Percentiles rank a stretch among this genome's conserved stretches.
phyloP scores from a whole-genome alignment of 2,888 invertebrate species.

The Polyommatus iphigenia region DNA sequence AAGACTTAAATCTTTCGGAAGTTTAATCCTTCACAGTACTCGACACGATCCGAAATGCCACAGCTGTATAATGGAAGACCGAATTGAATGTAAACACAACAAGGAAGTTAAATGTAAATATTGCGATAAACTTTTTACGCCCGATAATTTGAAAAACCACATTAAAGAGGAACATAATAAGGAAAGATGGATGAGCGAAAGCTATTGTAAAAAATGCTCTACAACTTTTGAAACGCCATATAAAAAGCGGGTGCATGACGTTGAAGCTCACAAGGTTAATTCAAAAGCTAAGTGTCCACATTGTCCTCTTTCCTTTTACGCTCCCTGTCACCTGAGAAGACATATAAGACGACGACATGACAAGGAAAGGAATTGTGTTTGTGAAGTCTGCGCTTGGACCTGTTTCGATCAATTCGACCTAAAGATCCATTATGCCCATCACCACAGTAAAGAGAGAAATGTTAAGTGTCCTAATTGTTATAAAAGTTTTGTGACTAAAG shows the following conservation, averaged over 20 bases:
- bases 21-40: constrained; percentile 51
- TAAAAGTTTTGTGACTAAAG: constrained; percentile 49
- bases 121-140: constrained; percentile 39
- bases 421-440: constrained; percentile 48
- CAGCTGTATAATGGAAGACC: constrained; percentile 58
- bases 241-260: constrained; percentile 43
- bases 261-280: constrained; percentile 41
- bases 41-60: constrained; percentile 56
- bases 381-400: constrained; percentile 50
- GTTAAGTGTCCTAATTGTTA: constrained; percentile 49
- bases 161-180: constrained; percentile 41
- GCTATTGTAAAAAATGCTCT: constrained; percentile 40
- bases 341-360: constrained; percentile 51
- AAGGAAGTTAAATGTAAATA: constrained; percentile 45
- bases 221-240: constrained; percentile 43
- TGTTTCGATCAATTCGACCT: constrained; percentile 44
- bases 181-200: constrained; percentile 38
- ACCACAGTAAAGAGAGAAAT: constrained; percentile 48
- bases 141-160: constrained; percentile 40
- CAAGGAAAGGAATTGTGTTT: constrained; percentile 50
- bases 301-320: constrained; percentile 43
- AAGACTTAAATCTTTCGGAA: constrained; percentile 50
- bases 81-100: constrained; percentile 52
- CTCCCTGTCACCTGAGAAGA: constrained; percentile 42
- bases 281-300: constrained; percentile 40